phyloP scores from a whole-genome alignment of 2,888 invertebrate genomes.

The Hofmannophila pseudospretella region DNA sequence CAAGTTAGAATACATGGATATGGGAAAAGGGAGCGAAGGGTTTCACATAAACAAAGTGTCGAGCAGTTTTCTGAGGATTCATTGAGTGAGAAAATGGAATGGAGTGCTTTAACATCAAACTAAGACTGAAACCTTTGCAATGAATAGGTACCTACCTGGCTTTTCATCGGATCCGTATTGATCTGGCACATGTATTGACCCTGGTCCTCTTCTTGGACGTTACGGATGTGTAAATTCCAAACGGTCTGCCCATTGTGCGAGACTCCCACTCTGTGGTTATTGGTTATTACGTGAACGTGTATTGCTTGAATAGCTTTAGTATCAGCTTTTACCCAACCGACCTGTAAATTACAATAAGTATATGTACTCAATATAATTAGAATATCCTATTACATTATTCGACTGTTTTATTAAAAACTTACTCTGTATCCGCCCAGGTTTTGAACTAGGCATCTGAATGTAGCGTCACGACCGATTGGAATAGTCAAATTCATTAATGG shows the following conservation, averaged over 20 bases:
- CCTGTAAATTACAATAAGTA: conserved; percentile 70
- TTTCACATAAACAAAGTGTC: conserved; percentile 9
- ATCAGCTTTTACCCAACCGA: conserved; percentile 95
- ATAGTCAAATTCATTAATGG: conserved; percentile 90
- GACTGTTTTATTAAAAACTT: conserved; percentile 49
- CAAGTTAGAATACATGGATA: conserved; percentile 63
- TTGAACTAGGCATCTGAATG: conserved; percentile 90
- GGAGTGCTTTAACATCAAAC: conserved; percentile 47
- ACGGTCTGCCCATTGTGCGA: conserved; percentile 90
- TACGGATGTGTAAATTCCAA: conserved; percentile 94
- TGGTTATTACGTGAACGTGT: conserved; percentile 94
- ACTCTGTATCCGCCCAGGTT: conserved; percentile 94
- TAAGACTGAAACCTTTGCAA: conserved; percentile 19
- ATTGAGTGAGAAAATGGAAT: conserved; percentile 29
- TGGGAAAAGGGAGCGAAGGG: conserved; percentile 22
- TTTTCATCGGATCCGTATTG: conserved; percentile 96
- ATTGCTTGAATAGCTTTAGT: conserved; percentile 96
- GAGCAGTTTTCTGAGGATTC: conserved; percentile 14
- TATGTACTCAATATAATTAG: conserved; percentile 10
- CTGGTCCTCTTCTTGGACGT: conserved; percentile 91
- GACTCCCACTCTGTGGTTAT: conserved; percentile 91
- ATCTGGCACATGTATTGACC: conserved; percentile 97
- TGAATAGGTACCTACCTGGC: conserved; percentile 81
- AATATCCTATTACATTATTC: conserved; percentile 3
- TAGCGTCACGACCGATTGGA: conserved; percentile 90